Evolutionary conservation across 2,797 vertebrate genomes (phyloP).

Genomic region (Champsocephalus gunnari): DNA sequence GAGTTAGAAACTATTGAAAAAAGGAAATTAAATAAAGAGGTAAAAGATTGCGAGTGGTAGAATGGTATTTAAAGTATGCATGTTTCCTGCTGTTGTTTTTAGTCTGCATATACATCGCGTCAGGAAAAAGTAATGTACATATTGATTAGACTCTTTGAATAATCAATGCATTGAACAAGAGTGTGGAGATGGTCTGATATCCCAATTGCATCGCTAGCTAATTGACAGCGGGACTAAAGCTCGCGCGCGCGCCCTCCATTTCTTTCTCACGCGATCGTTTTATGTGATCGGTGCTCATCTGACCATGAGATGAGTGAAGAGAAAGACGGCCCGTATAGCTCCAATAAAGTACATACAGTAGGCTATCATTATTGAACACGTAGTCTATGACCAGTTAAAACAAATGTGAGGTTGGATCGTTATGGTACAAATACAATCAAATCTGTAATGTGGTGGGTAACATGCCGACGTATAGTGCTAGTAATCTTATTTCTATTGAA

Average conservation of each 20-base stretch:
- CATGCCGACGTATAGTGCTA: slow-evolving; percentile 10
- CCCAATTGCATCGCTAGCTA: neutral
- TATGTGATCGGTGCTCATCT: slow-evolving; percentile 50
- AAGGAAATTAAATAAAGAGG: too few relatives aligned
- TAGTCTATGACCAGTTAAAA: neutral
- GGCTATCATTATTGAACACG: neutral
- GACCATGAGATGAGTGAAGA: slow-evolving; percentile 24
- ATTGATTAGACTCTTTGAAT: neutral
- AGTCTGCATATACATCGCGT: too few relatives aligned
- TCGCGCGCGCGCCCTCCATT: slow-evolving; percentile 32
- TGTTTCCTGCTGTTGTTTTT: too few relatives aligned
- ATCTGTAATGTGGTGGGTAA: slow-evolving; percentile 13
- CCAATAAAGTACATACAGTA: neutral
- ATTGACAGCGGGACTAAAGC: slow-evolving; percentile 14
- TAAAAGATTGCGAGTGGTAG: too few relatives aligned
- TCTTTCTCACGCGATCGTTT: slow-evolving; percentile 68
- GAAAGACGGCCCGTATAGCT: neutral
- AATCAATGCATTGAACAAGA: neutral
- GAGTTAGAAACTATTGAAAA: too few relatives aligned
- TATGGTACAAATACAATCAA: slow-evolving; percentile 12
- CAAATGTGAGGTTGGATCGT: slow-evolving; percentile 8
- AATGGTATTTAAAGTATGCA: too few relatives aligned
- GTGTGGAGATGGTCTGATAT: neutral
- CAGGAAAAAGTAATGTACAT: too few relatives aligned
- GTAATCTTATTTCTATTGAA: slow-evolving; percentile 38